Percentiles rank a stretch among this genome's conserved stretches.
These are phyloP conservation scores for Monoplex corrugatus DNA, from an alignment of 2,888 invertebrate genomes.

Conservation along the genomic window DNA sequence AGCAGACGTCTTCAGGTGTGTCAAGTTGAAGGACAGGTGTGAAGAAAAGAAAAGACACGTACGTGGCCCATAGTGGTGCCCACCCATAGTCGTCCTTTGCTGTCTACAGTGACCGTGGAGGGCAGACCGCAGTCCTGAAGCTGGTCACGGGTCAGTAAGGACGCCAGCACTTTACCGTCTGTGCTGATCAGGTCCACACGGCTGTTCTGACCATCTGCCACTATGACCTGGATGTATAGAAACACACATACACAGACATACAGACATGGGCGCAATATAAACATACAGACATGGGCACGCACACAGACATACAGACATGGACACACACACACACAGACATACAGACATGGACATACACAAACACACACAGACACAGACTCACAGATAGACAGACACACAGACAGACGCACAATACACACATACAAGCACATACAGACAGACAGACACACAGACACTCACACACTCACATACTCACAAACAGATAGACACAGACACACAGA, in stretches of 20 bases:
- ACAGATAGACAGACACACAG: too few relatives aligned
- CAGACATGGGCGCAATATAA: background rate
- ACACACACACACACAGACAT: background rate
- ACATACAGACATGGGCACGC: background rate
- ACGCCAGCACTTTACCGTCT: constrained; percentile 45
- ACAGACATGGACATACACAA: background rate
- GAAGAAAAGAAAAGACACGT: constrained; percentile 50
- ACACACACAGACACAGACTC: too few relatives aligned
- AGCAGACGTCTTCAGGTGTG: background rate
- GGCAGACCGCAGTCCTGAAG: constrained; percentile 51
- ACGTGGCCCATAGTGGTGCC: constrained; percentile 54
- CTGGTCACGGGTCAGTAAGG: constrained; percentile 46
- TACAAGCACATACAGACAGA: too few relatives aligned
- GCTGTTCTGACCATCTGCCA: constrained; percentile 48
- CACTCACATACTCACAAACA: background rate
- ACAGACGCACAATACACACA: too few relatives aligned
- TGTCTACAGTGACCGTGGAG: constrained; percentile 47
- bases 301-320: background rate
- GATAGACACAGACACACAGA: background rate
- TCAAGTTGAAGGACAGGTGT: background rate
- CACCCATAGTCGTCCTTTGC: constrained; percentile 50
- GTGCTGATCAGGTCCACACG: constrained; percentile 49
- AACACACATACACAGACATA: background rate
- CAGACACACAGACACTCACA: background rate
- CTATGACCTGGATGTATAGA: constrained; percentile 30